Evolutionary conservation across 2,888 invertebrate genomes (phyloP), one percentile per base, ranked within the genome.

Genomic region (Drosophila paracracens): DNA sequence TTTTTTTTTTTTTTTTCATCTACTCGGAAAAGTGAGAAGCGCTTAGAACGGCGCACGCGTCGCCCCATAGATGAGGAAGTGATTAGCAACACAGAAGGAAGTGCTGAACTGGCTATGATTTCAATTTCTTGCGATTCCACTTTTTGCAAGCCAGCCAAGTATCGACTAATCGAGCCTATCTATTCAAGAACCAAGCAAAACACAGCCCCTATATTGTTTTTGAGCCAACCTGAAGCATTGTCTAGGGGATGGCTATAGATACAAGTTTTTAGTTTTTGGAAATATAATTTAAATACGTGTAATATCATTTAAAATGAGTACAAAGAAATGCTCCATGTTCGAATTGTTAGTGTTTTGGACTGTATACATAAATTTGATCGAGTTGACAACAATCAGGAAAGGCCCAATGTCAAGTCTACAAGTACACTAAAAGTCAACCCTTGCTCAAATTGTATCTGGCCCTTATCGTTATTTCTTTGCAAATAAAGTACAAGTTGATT

Each of bases 1-100:
- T 89, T 83, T 83, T 76, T 82, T 83, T 70, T 66, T 58, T 66
- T 59, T 70, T 60, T 51, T 31, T 61, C 46, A 52, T 51, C 35
- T 59, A 72, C 69, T 77, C 75, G 88, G 88, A 85, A 85, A 85
- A 85, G 85, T 86, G 91, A 90, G 86, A 90, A 89, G 76, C 88
- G 84, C 79, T 82, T 79, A 86, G 91, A 86, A 90, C 84, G 70
- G 89, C 78, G 76, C 85, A 90, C 91, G 86, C 85, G 89, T 76
- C 81, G 83, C 74, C 63, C 67, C 79, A 68, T 38, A 82, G 88
- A 91, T 82, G 91, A 89, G 91, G 91, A 88, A 88, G 87, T 89
- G 86, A 91, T 89, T 88, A 89, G 70, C 63, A 72, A 63, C 80
- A 74, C 76, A 85, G 89, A 82, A 91, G 87, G 91, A 88, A 90